These are phyloP conservation scores for Tetraneura akinire DNA, from an alignment of 1,140 invertebrate species.

Conservation along the genomic window DNA sequence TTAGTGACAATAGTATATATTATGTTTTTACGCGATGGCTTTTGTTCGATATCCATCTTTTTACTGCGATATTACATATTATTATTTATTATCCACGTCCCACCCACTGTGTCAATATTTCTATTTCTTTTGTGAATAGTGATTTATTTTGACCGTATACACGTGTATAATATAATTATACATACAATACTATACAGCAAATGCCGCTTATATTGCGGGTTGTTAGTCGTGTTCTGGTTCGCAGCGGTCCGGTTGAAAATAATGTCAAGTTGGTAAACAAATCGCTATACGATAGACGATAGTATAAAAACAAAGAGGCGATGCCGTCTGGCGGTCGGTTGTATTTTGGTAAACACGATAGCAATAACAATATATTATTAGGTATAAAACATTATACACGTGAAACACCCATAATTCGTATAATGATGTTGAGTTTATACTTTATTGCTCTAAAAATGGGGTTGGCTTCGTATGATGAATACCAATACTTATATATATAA, in stretches of 20 bases:
- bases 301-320: background rate
- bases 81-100: background rate
- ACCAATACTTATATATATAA: too few relatives aligned
- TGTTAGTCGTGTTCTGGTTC: background rate
- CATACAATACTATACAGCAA: background rate
- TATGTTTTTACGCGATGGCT: too few relatives aligned
- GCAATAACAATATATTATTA: background rate
- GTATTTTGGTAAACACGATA: conserved; percentile 3
- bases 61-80: background rate
- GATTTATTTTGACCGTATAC: too few relatives aligned
- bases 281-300: background rate
- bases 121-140: too few relatives aligned
- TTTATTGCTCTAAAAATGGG: too few relatives aligned
- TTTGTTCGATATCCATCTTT: too few relatives aligned
- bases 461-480: too few relatives aligned
- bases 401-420: too few relatives aligned
- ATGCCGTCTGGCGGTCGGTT: background rate
- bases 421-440: too few relatives aligned
- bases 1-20: too few relatives aligned
- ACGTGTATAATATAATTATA: too few relatives aligned
- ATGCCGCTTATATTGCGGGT: background rate
- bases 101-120: background rate
- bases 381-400: too few relatives aligned
- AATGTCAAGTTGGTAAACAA: background rate
- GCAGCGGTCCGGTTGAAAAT: background rate